Percentiles rank a stretch among this genome's conserved stretches.
Conservation (phyloP, 2,113 vertebrate species). For the Tringa solitaria region DNA sequence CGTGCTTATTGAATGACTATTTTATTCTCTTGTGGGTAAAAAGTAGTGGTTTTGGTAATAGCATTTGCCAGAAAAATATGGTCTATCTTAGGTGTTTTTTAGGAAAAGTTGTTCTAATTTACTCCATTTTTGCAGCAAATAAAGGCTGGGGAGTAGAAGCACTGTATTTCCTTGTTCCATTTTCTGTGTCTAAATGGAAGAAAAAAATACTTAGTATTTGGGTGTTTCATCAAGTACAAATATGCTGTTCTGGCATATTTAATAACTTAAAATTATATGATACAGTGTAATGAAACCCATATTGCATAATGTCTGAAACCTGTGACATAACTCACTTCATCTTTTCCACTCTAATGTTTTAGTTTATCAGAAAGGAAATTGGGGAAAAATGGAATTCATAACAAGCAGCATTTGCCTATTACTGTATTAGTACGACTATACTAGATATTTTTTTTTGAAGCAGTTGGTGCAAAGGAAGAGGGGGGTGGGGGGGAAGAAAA, state of each 20-base stretch:
- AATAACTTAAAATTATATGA: slow-evolving; percentile 18
- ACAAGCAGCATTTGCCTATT: neutral
- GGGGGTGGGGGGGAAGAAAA: too few species aligned
- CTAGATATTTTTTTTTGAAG: neutral
- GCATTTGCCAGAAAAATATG: slow-evolving; percentile 25
- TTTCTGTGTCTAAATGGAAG: neutral
- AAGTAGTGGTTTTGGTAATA: slow-evolving; percentile 31
- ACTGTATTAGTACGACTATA: neutral
- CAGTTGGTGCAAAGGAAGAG: neutral
- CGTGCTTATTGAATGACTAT: slow-evolving; percentile 54
- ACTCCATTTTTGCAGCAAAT: slow-evolving; percentile 33
- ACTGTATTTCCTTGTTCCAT: slow-evolving; percentile 38
- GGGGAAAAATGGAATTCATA: neutral
- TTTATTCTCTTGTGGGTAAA: slow-evolving; percentile 51
- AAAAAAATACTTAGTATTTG: slow-evolving; percentile 31
- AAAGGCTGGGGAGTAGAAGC: neutral
- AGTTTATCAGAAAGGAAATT: neutral
- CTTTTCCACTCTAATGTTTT: slow-evolving; percentile 41
- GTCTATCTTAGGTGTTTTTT: slow-evolving; percentile 45
- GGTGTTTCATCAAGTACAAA: slow-evolving; percentile 46
- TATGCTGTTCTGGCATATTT: slow-evolving; percentile 14
- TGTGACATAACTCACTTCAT: slow-evolving; percentile 8
- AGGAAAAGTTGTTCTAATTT: slow-evolving; percentile 55
- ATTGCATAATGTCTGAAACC: neutral
- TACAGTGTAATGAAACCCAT: neutral